Conservation (phyloP, 2,113 vertebrate genomes). For the Peromyscus californicus region DNA sequence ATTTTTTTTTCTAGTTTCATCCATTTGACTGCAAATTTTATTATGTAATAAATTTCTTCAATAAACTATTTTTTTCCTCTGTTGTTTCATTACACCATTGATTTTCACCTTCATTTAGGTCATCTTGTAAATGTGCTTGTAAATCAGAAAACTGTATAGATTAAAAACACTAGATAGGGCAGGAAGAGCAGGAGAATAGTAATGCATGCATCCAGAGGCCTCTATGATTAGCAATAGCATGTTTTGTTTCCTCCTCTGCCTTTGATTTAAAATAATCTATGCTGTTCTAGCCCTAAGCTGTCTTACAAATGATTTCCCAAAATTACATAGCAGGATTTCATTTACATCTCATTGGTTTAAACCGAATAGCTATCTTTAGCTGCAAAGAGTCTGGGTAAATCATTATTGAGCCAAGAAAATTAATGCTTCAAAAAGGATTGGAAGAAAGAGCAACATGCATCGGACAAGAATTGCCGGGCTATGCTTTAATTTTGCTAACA, state of each 20-base stretch:
- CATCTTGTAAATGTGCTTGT: background rate
- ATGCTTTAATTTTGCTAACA: slow-evolving; percentile 20
- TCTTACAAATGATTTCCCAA: background rate
- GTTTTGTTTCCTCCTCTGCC: background rate
- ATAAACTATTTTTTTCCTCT: background rate
- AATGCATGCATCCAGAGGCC: background rate
- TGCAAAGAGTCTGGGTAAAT: background rate
- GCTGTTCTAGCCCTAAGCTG: background rate
- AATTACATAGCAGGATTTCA: background rate
- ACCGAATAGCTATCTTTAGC: background rate
- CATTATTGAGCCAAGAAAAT: background rate
- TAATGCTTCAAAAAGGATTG: background rate
- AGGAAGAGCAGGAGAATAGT: background rate
- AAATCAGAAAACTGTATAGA: background rate
- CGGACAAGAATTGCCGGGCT: background rate
- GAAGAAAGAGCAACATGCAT: background rate
- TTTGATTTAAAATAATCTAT: background rate
- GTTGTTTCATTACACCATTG: background rate
- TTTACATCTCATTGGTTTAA: background rate
- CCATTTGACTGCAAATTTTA: background rate
- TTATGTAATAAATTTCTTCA: background rate
- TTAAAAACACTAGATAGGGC: background rate
- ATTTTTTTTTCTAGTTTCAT: background rate
- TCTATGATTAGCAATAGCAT: background rate
- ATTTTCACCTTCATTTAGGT: background rate